Evolutionary conservation across 2,113 vertebrate species (phyloP).

Genomic region (Crotalus helleri): DNA sequence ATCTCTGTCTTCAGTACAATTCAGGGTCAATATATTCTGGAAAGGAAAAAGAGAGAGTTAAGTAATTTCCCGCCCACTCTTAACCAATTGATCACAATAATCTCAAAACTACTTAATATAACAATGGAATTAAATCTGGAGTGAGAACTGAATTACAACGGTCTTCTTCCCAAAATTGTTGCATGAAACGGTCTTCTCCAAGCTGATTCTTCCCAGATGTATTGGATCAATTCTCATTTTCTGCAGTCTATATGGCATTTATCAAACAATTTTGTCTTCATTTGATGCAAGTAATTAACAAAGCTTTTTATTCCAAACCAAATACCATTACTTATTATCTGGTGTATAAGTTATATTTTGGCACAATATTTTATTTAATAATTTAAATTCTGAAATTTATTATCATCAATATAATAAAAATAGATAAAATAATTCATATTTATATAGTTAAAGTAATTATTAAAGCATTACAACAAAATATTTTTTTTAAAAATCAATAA

Average conservation of each 20-base stretch:
- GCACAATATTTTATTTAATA: not conserved
- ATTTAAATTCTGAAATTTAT: not conserved
- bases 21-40: constrained; percentile 60
- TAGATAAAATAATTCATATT: not conserved
- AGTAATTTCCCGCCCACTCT: constrained; percentile 1
- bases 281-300: not conserved
- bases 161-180: not conserved
- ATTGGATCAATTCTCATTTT: not conserved
- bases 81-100: not conserved
- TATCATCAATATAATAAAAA: not conserved
- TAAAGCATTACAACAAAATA: not conserved
- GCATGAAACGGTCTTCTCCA: not conserved
- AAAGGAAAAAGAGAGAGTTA: constrained; percentile 51
- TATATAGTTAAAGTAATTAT: not conserved
- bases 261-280: not conserved
- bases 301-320: not conserved
- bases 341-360: not conserved
- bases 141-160: not conserved
- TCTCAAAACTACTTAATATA: not conserved
- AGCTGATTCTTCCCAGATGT: not conserved
- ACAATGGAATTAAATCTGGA: not conserved
- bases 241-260: not conserved
- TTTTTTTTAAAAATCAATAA: not conserved
- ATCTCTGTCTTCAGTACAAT: constrained; percentile 53
- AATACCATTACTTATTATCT: not conserved